phyloP scores from a whole-genome alignment of 2,113 vertebrate species.

The Theristicus caerulescens region DNA sequence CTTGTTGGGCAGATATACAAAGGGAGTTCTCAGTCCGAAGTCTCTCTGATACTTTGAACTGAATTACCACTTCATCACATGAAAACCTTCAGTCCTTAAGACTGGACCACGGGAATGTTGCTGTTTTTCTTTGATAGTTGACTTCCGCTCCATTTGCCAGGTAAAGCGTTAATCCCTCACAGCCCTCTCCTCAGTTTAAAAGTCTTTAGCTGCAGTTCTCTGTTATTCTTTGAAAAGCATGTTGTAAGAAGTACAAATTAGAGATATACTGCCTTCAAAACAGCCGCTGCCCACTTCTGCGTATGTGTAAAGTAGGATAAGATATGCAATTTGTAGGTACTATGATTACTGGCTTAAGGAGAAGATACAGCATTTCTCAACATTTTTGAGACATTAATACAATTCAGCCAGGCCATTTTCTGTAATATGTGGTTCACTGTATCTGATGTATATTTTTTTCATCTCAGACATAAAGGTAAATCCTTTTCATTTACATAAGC shows the following conservation, averaged over 20 bases:
- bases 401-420: conserved; percentile 57
- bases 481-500: conserved; percentile 67
- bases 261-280: conserved; percentile 44
- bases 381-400: conserved; percentile 55
- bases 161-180: conserved; percentile 46
- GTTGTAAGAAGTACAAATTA: conserved; percentile 53
- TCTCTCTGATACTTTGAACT: conserved; percentile 32
- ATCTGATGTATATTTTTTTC: conserved; percentile 69
- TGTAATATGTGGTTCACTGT: conserved; percentile 43
- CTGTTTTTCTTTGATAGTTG: conserved; percentile 56
- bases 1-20: background rate
- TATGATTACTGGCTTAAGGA: conserved; percentile 60
- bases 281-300: conserved; percentile 33
- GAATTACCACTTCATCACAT: conserved; percentile 59
- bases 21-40: background rate
- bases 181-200: conserved; percentile 28
- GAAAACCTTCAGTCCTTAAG: conserved; percentile 27
- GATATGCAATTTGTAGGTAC: conserved; percentile 60
- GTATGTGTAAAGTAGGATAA: conserved; percentile 53
- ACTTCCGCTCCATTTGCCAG: conserved; percentile 56
- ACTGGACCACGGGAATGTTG: background rate
- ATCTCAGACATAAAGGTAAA: conserved; percentile 70
- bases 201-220: conserved; percentile 23
- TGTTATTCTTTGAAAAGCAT: conserved; percentile 33
- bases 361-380: conserved; percentile 50